Evolutionary conservation across 2,113 vertebrate genomes (phyloP).

Genomic region (Toxotes jaculatrix): DNA sequence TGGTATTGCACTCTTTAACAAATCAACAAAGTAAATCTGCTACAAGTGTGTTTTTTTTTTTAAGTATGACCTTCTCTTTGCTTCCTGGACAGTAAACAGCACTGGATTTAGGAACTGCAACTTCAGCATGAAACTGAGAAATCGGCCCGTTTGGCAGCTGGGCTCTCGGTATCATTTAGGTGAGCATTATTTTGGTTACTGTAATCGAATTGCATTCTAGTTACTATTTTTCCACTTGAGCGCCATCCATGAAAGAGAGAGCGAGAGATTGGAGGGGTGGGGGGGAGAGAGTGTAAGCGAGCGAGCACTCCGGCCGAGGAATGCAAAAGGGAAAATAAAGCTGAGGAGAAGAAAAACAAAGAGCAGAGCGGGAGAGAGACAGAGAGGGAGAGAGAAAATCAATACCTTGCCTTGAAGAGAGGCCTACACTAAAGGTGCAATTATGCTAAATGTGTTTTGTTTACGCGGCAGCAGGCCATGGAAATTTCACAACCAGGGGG

Average conservation of each 20-base stretch:
- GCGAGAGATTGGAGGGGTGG: conserved; percentile 41
- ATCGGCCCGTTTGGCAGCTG: conserved; percentile 30
- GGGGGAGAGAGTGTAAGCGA: conserved; percentile 29
- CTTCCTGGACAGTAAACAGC: not conserved
- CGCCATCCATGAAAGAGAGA: conserved; percentile 52
- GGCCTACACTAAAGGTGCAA: conserved; percentile 82
- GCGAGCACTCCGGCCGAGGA: conserved; percentile 61
- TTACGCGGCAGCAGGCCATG: conserved; percentile 65
- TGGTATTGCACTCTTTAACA: conserved; percentile 34
- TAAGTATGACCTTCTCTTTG: not conserved
- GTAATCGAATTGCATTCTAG: conserved; percentile 74
- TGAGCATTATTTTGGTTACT: conserved; percentile 72
- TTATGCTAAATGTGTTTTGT: conserved; percentile 84
- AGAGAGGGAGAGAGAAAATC: conserved; percentile 77
- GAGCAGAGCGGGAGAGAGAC: conserved; percentile 56
- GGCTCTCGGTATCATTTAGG: conserved; percentile 56
- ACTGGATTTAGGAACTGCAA: conserved; percentile 9
- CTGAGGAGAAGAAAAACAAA: conserved; percentile 76
- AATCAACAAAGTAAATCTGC: conserved; percentile 58
- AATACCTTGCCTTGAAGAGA: conserved; percentile 80
- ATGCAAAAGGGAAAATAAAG: conserved; percentile 77
- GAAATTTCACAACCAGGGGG: conserved; percentile 69
- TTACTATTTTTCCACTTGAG: conserved; percentile 78
- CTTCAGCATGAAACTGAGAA: conserved; percentile 44
- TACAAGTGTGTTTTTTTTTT: conserved; percentile 24